Evolutionary conservation across 2,888 invertebrate species (phyloP), one percentile per base, ranked within the genome.

Genomic region (Pyralis farinalis): DNA sequence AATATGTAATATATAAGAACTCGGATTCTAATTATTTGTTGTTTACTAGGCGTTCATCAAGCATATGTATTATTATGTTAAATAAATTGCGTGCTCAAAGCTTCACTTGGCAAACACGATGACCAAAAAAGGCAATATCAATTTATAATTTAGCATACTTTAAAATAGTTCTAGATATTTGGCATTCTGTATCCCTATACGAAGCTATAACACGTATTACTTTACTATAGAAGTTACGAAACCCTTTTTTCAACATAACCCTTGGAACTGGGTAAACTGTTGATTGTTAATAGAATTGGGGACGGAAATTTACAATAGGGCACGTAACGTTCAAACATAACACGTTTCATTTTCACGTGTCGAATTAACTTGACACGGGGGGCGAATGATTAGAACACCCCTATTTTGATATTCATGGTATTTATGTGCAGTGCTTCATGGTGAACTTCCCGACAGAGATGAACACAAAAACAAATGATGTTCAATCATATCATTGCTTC

Each of bases 221-320:
- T 42, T 44, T 41, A 37, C 40, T 47, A 50, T 53, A 43, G 45
- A 48, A 43, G 46, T 49, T 49, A 40, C 40, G 43, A 39, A 47
- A 50, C 55, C 70, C 64, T 63, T 71, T 69, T 25, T 71, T 70
- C 63, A 58, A 63, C 55, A 63, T 54, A 55, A 57, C 64, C 55
- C 53, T 72, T 66, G 64, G 64, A 65, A 68, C 68, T 63, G 63
- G 63, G 63, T 66, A 67, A 77, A 76, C 65, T 64, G 63, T 67
- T 69, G 59, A 65, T 67, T 70, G 69, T 67, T 73, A 68, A 72
- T 71, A 70, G 72, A 75, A 77, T 77, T 69, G 68, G 65, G 71
- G 67, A 68, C 66, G 58, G 65, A 72, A 75, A 67, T 74, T 73
- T 70, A 72, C 81, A 81, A 85, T 78, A 67, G 80, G 56, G 69